phyloP scores from a whole-genome alignment of 1,140 invertebrate species.

The Ectropis grisescens region DNA sequence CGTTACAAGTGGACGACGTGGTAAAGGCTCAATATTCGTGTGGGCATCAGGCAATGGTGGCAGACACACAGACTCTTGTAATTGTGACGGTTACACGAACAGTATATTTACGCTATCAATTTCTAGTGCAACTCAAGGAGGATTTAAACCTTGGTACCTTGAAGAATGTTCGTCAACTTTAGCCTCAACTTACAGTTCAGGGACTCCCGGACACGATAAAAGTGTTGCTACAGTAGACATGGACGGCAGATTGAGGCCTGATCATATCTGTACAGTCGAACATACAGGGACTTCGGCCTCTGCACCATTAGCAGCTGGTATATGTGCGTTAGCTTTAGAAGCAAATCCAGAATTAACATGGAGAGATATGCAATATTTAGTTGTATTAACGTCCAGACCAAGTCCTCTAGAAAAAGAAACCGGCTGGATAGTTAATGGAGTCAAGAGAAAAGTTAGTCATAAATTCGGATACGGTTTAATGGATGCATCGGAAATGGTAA shows the following conservation, averaged over 20 bases:
- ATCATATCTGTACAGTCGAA: constrained; percentile 88
- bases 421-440: constrained; percentile 93
- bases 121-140: constrained; percentile 95
- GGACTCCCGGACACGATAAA: constrained; percentile 91
- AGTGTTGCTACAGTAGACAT: constrained; percentile 95
- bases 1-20: constrained; percentile 91
- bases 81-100: constrained; percentile 99
- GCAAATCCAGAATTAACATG: constrained; percentile 94
- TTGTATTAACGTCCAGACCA: constrained; percentile 90
- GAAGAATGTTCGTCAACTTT: constrained; percentile 97
- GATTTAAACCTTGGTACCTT: constrained; percentile 96
- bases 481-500: constrained; percentile 94
- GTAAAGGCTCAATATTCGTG: constrained; percentile 98
- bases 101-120: constrained; percentile 98
- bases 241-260: constrained; percentile 85
- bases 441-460: constrained; percentile 92
- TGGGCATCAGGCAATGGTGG: constrained; percentile 99
- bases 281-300: constrained; percentile 95
- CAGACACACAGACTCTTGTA: constrained; percentile 94
- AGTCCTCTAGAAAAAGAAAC: constrained; percentile 84
- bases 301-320: constrained; percentile 94
- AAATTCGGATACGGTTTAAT: constrained; percentile 98
- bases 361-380: constrained; percentile 97
- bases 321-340: constrained; percentile 93
- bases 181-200: constrained; percentile 95